A percentile compares a stretch with the other conserved stretches of the same genome.
These are phyloP conservation scores for Plectus sambesii DNA, from an alignment of 1,140 invertebrate genomes.

Conservation along the genomic window DNA sequence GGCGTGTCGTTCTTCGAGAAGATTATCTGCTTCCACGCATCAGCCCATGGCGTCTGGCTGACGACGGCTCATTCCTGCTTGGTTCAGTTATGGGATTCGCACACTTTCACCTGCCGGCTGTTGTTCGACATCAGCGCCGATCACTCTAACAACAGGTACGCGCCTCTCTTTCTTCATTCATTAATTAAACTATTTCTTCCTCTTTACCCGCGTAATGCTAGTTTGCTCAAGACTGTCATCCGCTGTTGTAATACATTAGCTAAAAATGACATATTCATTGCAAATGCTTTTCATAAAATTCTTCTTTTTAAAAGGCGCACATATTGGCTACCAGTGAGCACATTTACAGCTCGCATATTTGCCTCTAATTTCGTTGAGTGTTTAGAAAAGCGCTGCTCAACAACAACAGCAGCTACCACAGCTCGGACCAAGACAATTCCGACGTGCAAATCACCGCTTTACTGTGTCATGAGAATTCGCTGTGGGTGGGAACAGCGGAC, in stretches of 20 bases:
- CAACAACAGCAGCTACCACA: too few relatives aligned
- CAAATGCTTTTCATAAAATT: too few relatives aligned
- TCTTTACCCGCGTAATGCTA: too few relatives aligned
- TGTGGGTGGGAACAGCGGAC: constrained; percentile 53
- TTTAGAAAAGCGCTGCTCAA: constrained; percentile 32
- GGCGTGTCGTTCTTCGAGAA: constrained; percentile 41
- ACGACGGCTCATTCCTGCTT: constrained; percentile 50
- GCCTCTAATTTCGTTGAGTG: background rate
- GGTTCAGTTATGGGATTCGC: constrained; percentile 51
- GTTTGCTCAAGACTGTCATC: too few relatives aligned
- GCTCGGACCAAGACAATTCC: constrained; percentile 45
- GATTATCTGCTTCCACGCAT: constrained; percentile 32
- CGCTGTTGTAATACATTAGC: too few relatives aligned
- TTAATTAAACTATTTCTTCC: background rate
- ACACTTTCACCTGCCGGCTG: constrained; percentile 48
- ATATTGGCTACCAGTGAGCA: too few relatives aligned
- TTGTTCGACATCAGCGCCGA: constrained; percentile 51
- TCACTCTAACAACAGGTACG: constrained; percentile 47
- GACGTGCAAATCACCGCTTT: constrained; percentile 48
- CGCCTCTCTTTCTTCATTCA: too few relatives aligned
- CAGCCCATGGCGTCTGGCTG: constrained; percentile 50
- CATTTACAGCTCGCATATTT: too few relatives aligned
- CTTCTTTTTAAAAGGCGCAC: too few relatives aligned
- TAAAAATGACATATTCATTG: too few relatives aligned
- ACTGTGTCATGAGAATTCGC: constrained; percentile 46